phyloP scores from a whole-genome alignment of 2,888 invertebrate species.

The Ennomos quercinarius region DNA sequence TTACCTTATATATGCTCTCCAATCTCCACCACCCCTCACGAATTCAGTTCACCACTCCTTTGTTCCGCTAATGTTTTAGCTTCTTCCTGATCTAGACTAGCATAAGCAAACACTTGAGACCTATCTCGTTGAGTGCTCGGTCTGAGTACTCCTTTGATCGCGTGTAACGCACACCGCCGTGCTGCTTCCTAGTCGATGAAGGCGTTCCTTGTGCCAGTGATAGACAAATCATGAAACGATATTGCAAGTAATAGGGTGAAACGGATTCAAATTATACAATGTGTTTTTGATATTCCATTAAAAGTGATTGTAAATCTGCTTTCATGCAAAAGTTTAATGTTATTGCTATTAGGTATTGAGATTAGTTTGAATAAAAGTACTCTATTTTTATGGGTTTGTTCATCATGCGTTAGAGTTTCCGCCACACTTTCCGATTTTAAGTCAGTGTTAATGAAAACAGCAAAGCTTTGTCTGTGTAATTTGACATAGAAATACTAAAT shows the following conservation, averaged over 20 bases:
- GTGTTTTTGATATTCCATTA: slow-evolving; percentile 1
- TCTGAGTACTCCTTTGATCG: slow-evolving; percentile 70
- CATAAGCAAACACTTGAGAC: slow-evolving; percentile 40
- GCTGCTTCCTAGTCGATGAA: slow-evolving; percentile 68
- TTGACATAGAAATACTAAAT: no score
- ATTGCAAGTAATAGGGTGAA: slow-evolving; percentile 27
- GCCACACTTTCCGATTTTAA: no score
- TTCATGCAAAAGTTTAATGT: no score
- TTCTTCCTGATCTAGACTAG: slow-evolving; percentile 35
- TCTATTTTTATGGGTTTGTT: no score
- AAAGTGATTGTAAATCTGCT: no score
- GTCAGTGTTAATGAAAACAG: no score
- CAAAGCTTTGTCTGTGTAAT: no score
- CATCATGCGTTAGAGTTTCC: no score
- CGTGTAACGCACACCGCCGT: slow-evolving; percentile 54
- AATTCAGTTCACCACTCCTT: slow-evolving; percentile 8
- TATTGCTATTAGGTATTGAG: no score
- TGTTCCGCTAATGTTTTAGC: slow-evolving; percentile 23
- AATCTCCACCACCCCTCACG: no score
- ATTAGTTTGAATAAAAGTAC: no score
- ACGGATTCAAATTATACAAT: slow-evolving; percentile 1
- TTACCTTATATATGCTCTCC: no score
- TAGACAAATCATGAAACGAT: slow-evolving; percentile 49
- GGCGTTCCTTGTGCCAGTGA: slow-evolving; percentile 53
- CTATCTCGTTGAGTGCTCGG: slow-evolving; percentile 49